Conservation (phyloP, 1,140 invertebrate species). For the Sminthurinus signatus region DNA sequence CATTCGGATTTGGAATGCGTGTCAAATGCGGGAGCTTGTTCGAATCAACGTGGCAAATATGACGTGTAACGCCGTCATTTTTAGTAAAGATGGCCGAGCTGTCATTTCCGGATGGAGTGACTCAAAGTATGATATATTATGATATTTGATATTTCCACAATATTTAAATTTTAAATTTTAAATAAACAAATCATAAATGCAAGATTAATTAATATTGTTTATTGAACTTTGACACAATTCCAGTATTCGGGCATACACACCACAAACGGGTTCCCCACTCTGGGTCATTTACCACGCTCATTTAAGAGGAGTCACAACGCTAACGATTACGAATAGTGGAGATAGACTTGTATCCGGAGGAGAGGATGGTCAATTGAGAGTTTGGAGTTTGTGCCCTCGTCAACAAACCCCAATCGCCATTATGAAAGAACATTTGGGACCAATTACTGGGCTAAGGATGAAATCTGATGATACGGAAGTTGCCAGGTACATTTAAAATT, state of each 20-base stretch:
- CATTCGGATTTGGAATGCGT: conserved; percentile 74
- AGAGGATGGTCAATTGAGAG: conserved; percentile 56
- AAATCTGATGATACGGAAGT: conserved; percentile 67
- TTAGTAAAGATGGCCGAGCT: conserved; percentile 68
- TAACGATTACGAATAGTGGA: conserved; percentile 65
- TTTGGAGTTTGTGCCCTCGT: conserved; percentile 63
- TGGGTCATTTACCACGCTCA: conserved; percentile 79
- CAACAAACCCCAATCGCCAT: conserved; percentile 59
- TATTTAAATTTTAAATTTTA: background rate
- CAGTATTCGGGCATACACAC: conserved; percentile 69
- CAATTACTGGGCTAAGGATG: conserved; percentile 72
- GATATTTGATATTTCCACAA: no score
- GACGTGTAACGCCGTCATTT: conserved; percentile 67
- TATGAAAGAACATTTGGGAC: conserved; percentile 82
- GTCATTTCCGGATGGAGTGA: conserved; percentile 50
- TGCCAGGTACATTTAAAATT: conserved; percentile 68
- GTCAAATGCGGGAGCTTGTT: conserved; percentile 67
- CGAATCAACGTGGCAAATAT: conserved; percentile 79
- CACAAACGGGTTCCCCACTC: conserved; percentile 67
- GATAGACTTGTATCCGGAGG: conserved; percentile 74
- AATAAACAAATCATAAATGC: background rate
- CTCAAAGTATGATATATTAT: no score
- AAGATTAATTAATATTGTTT: conserved; percentile 11
- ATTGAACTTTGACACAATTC: conserved; percentile 2
- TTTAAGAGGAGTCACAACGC: conserved; percentile 63